Conservation (phyloP, 2,113 vertebrate genomes). For the Apus apus region DNA sequence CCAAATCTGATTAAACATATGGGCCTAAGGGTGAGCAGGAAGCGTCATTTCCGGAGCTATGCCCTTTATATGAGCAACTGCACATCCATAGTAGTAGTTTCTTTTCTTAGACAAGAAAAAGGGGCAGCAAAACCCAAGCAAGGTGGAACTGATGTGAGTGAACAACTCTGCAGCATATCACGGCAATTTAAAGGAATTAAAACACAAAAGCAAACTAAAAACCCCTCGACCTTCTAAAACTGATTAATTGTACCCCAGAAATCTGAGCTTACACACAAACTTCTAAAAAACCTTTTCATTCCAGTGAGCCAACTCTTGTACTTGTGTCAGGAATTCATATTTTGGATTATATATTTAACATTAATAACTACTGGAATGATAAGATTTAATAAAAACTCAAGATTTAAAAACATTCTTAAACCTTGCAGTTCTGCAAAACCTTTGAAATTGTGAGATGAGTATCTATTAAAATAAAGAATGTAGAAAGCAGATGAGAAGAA, state of each 20-base stretch:
- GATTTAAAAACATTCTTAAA: background rate
- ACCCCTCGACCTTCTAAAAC: fast-evolving
- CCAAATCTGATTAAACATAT: background rate
- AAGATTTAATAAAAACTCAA: background rate
- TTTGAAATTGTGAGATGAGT: background rate
- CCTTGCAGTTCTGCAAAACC: background rate
- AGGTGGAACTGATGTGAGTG: background rate
- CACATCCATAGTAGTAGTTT: background rate
- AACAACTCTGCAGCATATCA: background rate
- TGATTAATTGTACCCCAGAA: background rate
- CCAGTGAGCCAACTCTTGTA: background rate
- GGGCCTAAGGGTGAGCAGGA: background rate
- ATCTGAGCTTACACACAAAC: background rate
- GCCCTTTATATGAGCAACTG: fast-evolving
- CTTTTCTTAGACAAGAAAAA: background rate
- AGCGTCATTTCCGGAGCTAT: background rate
- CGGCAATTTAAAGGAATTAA: background rate
- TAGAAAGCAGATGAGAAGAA: background rate
- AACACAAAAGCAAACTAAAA: background rate
- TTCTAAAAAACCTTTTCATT: background rate
- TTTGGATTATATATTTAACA: background rate
- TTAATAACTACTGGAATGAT: background rate
- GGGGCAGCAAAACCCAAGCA: fast-evolving
- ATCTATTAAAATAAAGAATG: background rate
- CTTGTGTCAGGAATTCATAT: background rate